Conservation (phyloP, 2,113 vertebrate genomes). For the Colius striatus region DNA sequence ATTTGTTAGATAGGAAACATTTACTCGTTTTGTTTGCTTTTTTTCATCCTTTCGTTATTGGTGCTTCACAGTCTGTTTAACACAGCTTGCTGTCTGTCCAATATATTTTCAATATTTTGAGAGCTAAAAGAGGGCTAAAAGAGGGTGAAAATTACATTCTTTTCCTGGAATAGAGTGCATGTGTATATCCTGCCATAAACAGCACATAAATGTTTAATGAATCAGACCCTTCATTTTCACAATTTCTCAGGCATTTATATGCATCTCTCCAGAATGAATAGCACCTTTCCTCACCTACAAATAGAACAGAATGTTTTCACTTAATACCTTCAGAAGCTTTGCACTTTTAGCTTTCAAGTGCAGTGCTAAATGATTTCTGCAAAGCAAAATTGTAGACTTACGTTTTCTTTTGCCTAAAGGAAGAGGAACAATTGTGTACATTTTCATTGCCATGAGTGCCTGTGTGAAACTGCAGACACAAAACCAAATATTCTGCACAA, state of each 20-base stretch:
- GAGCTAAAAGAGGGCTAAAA: slow-evolving; percentile 1
- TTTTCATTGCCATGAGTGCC: neutral
- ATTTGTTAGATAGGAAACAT: neutral
- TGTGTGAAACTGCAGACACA: neutral
- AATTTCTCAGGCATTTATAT: slow-evolving; percentile 25
- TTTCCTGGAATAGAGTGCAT: slow-evolving; percentile 1
- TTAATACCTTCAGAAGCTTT: neutral
- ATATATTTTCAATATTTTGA: slow-evolving; percentile 11
- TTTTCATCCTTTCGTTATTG: slow-evolving; percentile 18
- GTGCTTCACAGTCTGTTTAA: slow-evolving; percentile 11
- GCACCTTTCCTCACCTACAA: slow-evolving; percentile 9
- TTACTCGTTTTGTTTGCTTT: too few species aligned
- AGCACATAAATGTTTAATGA: slow-evolving; percentile 40
- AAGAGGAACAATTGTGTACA: neutral
- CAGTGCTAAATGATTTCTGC: neutral
- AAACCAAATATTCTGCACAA: neutral
- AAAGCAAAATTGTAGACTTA: neutral
- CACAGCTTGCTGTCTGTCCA: neutral
- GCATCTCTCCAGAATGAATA: neutral
- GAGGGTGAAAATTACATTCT: neutral
- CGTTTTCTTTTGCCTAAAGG: neutral
- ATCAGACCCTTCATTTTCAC: slow-evolving; percentile 45
- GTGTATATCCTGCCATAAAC: slow-evolving; percentile 16
- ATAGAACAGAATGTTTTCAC: slow-evolving; percentile 2
- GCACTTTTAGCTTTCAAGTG: neutral